These are phyloP conservation scores for Varroa destructor DNA, from an alignment of 1,140 invertebrate genomes.

Conservation along the genomic window DNA sequence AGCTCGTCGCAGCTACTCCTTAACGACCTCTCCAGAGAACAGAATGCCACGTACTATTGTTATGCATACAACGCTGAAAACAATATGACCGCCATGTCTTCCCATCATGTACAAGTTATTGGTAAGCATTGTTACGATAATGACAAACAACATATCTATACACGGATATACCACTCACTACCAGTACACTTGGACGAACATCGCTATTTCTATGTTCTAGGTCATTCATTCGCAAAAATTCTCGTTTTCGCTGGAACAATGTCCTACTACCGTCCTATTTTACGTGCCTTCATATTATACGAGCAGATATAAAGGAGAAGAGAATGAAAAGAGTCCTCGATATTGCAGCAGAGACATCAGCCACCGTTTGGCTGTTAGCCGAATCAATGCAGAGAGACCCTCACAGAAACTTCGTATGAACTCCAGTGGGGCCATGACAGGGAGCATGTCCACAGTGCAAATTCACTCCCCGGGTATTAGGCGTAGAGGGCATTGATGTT, in stretches of 20 bases:
- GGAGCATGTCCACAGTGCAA: too few relatives aligned
- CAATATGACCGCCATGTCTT: constrained; percentile 29
- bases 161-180: neutral
- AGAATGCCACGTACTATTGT: constrained; percentile 34
- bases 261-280: neutral
- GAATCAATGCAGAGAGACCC: too few relatives aligned
- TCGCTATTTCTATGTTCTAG: neutral
- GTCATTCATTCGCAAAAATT: too few relatives aligned
- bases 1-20: constrained; percentile 30
- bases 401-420: too few relatives aligned
- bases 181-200: neutral
- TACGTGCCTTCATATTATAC: constrained; percentile 9
- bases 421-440: too few relatives aligned
- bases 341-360: too few relatives aligned
- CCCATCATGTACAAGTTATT: constrained; percentile 33
- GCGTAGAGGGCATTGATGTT: too few relatives aligned
- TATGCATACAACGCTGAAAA: constrained; percentile 33
- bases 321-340: too few relatives aligned
- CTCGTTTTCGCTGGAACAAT: too few relatives aligned
- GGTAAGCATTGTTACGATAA: constrained; percentile 30
- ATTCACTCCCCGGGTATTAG: too few relatives aligned
- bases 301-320: too few relatives aligned
- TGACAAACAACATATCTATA: neutral
- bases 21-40: constrained; percentile 30
- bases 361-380: too few relatives aligned